Conservation (phyloP, 2,888 invertebrate genomes). For the Leptogaster cylindrica region DNA sequence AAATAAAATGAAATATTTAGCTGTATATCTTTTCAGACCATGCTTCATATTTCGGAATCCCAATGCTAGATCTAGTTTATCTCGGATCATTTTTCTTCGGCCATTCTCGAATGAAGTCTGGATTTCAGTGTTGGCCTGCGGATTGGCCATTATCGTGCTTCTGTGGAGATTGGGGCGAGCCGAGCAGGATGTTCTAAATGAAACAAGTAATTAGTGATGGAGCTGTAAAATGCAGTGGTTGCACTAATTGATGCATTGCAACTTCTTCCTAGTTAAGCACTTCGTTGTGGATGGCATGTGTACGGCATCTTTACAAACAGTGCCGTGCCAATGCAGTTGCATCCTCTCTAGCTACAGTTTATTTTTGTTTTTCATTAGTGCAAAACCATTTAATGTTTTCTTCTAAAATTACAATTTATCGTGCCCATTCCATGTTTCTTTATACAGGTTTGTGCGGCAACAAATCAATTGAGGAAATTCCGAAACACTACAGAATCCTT, state of each 20-base stretch:
- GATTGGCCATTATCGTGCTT: constrained; percentile 54
- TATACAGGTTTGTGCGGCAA: constrained; percentile 23
- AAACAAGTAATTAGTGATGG: constrained; percentile 42
- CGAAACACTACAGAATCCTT: constrained; percentile 30
- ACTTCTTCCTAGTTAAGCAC: neutral
- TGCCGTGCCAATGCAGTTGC: constrained; percentile 1
- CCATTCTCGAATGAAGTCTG: constrained; percentile 69
- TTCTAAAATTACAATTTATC: constrained; percentile 22
- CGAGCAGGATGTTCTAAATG: constrained; percentile 26
- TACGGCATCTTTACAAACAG: neutral
- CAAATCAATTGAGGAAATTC: constrained; percentile 42
- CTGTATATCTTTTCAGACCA: constrained; percentile 64
- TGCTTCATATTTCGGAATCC: constrained; percentile 74
- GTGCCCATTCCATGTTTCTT: neutral
- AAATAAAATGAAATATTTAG: too few species aligned
- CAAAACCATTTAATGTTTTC: constrained; percentile 39
- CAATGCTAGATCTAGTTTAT: constrained; percentile 65
- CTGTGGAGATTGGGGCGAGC: constrained; percentile 47
- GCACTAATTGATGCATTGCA: constrained; percentile 45
- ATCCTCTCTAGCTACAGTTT: constrained; percentile 5
- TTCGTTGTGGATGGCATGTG: neutral
- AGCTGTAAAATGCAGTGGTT: constrained; percentile 29
- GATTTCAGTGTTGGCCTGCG: constrained; percentile 63
- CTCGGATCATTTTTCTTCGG: constrained; percentile 69
- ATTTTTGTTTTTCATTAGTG: constrained; percentile 39